Percentiles rank a stretch among this genome's conserved stretches.
Conservation (phyloP, 2,888 invertebrate genomes). For the Leptopilina syphax region DNA sequence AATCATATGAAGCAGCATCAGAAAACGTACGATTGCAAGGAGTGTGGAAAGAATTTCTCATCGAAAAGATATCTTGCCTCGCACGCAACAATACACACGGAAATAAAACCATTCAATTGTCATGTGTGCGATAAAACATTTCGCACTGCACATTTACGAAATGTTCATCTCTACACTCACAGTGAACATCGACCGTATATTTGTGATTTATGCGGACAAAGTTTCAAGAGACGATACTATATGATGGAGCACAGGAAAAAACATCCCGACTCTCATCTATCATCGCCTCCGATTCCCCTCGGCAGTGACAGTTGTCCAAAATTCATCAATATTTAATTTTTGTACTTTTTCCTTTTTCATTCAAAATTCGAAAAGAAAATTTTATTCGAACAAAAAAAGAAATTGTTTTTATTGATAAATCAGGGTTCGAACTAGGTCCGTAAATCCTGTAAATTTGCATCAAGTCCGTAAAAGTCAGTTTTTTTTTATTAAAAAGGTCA, state of each 20-base stretch:
- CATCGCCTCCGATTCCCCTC: constrained; percentile 60
- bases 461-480: too few species aligned
- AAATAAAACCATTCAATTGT: constrained; percentile 65
- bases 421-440: too few species aligned
- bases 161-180: constrained; percentile 61
- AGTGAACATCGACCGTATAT: constrained; percentile 60
- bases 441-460: too few species aligned
- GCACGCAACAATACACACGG: constrained; percentile 64
- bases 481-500: too few species aligned
- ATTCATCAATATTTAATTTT: background rate
- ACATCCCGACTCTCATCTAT: constrained; percentile 61
- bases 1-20: constrained; percentile 65
- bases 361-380: too few species aligned
- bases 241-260: constrained; percentile 64
- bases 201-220: constrained; percentile 65
- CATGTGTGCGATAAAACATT: constrained; percentile 66
- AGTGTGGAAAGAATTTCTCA: constrained; percentile 67
- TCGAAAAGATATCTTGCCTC: constrained; percentile 66
- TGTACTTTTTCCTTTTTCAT: too few species aligned
- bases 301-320: background rate
- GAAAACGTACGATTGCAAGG: constrained; percentile 64
- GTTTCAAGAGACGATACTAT: constrained; percentile 63
- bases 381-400: too few species aligned
- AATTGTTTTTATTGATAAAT: too few species aligned
- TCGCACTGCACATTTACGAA: constrained; percentile 61